These are phyloP conservation scores for Sinopyrophorus schimmeli DNA, from an alignment of 2,888 invertebrate genomes.

Conservation along the genomic window DNA sequence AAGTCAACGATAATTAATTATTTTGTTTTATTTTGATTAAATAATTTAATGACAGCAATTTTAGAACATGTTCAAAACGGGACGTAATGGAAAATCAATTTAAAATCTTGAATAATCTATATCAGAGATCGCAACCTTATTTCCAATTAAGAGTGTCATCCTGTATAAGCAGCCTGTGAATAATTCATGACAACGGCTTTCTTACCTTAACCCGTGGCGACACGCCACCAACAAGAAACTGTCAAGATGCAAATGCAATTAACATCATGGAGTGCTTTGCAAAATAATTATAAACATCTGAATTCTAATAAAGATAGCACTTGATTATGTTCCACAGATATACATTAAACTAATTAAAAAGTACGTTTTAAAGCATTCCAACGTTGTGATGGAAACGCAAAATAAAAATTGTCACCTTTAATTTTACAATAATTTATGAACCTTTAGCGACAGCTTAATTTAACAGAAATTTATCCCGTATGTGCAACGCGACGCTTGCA, in stretches of 20 bases:
- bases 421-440: too few relatives aligned
- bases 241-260: constrained; percentile 58
- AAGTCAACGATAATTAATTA: constrained; percentile 6
- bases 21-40: constrained; percentile 20
- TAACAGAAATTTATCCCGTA: too few relatives aligned
- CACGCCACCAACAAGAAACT: constrained; percentile 55
- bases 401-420: too few relatives aligned
- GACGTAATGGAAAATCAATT: constrained; percentile 46
- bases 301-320: constrained; percentile 30
- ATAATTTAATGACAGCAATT: constrained; percentile 29
- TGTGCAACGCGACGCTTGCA: too few relatives aligned
- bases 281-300: constrained; percentile 55
- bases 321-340: too few relatives aligned
- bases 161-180: constrained; percentile 50
- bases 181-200: constrained; percentile 56
- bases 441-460: too few relatives aligned
- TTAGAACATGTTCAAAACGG: constrained; percentile 28
- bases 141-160: constrained; percentile 56
- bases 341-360: too few relatives aligned
- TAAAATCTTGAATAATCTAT: constrained; percentile 53
- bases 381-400: too few relatives aligned
- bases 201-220: constrained; percentile 56
- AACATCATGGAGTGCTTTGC: constrained; percentile 54
- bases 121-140: constrained; percentile 54
- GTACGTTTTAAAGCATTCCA: too few relatives aligned